phyloP scores from a whole-genome alignment of 2,113 vertebrate species.

The Mystacornis crossleyi region DNA sequence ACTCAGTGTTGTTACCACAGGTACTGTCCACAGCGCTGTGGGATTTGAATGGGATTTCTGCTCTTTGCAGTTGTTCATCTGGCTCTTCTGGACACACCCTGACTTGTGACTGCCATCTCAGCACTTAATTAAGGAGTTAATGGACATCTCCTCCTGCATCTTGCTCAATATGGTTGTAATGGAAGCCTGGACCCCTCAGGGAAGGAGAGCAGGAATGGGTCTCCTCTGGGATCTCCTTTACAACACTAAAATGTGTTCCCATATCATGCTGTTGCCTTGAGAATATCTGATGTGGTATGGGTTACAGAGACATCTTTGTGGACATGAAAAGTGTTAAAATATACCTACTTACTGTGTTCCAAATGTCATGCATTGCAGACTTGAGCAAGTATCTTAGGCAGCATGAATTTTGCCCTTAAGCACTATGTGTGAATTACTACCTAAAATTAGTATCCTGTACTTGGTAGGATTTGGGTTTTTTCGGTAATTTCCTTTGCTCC shows the following conservation, averaged over 20 bases:
- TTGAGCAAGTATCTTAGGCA: background rate
- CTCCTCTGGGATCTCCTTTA: background rate
- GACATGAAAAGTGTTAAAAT: background rate
- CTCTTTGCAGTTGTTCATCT: background rate
- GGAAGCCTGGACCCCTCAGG: background rate
- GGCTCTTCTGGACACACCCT: background rate
- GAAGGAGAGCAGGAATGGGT: background rate
- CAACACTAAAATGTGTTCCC: background rate
- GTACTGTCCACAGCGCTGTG: background rate
- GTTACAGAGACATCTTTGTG: background rate
- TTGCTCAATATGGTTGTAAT: background rate
- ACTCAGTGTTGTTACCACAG: background rate
- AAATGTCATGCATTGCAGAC: background rate
- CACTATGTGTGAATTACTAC: background rate
- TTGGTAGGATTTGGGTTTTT: background rate
- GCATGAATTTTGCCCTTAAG: background rate
- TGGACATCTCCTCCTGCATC: background rate
- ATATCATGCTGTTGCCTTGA: background rate
- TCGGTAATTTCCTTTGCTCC: background rate
- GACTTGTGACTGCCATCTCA: background rate
- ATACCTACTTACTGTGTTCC: background rate
- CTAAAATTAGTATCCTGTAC: background rate
- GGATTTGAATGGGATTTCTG: background rate
- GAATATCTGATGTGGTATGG: background rate
- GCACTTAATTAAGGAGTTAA: constrained; percentile 23